Percentiles rank a stretch among this genome's conserved stretches.
phyloP scores from a whole-genome alignment of 2,797 vertebrate genomes.

The Coracias cyanogaster region DNA sequence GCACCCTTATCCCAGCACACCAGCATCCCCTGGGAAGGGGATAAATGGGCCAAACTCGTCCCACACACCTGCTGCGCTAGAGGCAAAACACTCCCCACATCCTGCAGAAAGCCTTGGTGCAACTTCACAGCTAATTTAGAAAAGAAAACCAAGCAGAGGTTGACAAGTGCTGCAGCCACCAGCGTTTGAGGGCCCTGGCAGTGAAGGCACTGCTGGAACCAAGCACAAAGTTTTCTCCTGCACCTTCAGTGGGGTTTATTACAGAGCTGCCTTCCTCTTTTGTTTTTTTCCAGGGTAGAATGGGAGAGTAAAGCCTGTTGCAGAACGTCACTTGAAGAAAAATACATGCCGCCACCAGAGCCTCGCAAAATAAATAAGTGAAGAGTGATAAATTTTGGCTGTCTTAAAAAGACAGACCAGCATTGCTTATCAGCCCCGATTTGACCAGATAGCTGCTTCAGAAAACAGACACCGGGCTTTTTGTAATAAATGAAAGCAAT shows the following conservation, averaged over 20 bases:
- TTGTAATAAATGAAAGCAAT: conserved; percentile 82
- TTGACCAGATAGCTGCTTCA: conserved; percentile 80
- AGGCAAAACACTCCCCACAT: neutral
- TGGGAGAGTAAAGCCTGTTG: conserved; percentile 70
- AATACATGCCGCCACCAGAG: conserved; percentile 68
- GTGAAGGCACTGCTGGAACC: neutral
- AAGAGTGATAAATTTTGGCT: conserved; percentile 80
- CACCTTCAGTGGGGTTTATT: neutral
- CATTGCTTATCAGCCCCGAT: conserved; percentile 80
- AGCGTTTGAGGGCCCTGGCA: neutral
- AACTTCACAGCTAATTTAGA: neutral
- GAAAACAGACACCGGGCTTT: conserved; percentile 75
- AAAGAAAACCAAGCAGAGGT: neutral
- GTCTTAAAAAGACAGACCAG: conserved; percentile 79
- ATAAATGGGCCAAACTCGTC: neutral
- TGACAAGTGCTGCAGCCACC: neutral
- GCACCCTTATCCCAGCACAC: no score
- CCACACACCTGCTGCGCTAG: neutral
- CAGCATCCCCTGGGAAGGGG: fast-evolving
- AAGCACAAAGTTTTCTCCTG: neutral
- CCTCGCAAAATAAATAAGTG: conserved; percentile 39
- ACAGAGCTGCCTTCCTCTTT: neutral
- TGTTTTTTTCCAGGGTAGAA: neutral
- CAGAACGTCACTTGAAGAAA: conserved; percentile 70
- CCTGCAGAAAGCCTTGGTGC: neutral